Evolutionary conservation across 2,797 vertebrate genomes (phyloP), one percentile per base, ranked within the genome.

Genomic region (Prunella strophiata): DNA sequence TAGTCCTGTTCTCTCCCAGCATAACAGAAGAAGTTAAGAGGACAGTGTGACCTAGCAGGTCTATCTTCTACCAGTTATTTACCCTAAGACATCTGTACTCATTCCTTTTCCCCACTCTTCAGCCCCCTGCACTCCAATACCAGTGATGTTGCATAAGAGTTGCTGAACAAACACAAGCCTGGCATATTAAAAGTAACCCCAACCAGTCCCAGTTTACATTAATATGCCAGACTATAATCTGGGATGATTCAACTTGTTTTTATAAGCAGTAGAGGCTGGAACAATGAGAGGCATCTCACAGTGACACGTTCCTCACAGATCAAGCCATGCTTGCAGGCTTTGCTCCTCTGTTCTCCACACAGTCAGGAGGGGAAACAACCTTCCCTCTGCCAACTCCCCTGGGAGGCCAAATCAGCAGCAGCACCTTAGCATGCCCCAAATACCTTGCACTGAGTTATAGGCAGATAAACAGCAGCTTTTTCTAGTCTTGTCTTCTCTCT

Each of bases 131-230:
- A 10, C 26, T 58, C 42, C 54, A 81, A 36, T 9, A 68, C 29
- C 62, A 40, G 19, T 50, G 61, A 32, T 2, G 0, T 22, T 51
- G 40, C 26, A 2, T 16, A 70, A 77, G 42, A 86, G 38, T 4
- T 90, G 72, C 58, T 58, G 42, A 88, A 87, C 27, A 82, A 90
- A 70, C 73, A 93, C 58, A 83, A 78, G 10, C 13, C 47, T 58
- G 47, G 77, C 13, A 43, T 8, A 40, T 23, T 15, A 73, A 70
- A 8, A 70, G 29, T 43, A 93, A 86, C 18, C 71, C 76, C 12
- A 90, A 43, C 19, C 52, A 85, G 50, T 40, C 70, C 67, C 18
- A 72, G 74, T 73, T 72, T 36, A 72, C 43, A 68, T 51, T 65
- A 72, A 86, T 13, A 38, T 11, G 9, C 7, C 51, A 88, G 54